A percentile compares a stretch with the other conserved stretches of the same genome.
Evolutionary conservation across 2,113 vertebrate species (phyloP).

Genomic region (Mus musculus): GRCm39 chr3:75973001-75973500

Average conservation of each 20-base stretch:
- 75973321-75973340: background rate
- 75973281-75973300: background rate
- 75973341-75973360: background rate
- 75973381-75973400: fast-evolving
- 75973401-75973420: too few species aligned
- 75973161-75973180: background rate
- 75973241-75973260: background rate
- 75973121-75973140: background rate
- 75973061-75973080: background rate
- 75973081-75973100: background rate
- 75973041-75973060: background rate
- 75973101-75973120: too few species aligned
- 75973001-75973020: too few species aligned
- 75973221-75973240: background rate
- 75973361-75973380: background rate
- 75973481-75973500: background rate
- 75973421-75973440: background rate
- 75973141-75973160: background rate
- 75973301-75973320: background rate
- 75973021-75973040: too few species aligned
- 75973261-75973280: background rate
- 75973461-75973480: too few species aligned
- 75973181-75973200: background rate
- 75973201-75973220: background rate
- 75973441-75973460: background rate